A percentile compares a stretch with the other conserved stretches of the same genome.
Conservation (phyloP, 2,797 vertebrate genomes). For the Discoglossus pictus region DNA sequence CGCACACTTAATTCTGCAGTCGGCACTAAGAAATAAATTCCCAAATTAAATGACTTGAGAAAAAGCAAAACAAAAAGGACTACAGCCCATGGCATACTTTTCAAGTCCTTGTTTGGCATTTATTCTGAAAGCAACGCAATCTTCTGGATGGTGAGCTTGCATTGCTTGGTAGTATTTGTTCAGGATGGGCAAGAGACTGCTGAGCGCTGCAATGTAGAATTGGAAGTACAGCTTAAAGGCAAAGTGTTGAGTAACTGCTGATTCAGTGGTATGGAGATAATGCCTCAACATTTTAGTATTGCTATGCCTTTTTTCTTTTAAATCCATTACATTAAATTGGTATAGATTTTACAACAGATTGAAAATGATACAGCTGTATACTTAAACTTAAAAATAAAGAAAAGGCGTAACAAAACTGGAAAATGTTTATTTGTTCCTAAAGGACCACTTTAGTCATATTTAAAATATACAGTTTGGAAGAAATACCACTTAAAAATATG, state of each 20-base stretch:
- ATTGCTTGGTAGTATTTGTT: slow-evolving; percentile 4
- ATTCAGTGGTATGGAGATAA: slow-evolving; percentile 31
- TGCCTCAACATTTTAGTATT: slow-evolving; percentile 24
- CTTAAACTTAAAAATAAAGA: no score
- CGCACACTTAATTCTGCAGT: slow-evolving; percentile 36
- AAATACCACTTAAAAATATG: no score
- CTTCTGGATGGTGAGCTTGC: slow-evolving; percentile 15
- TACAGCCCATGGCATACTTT: slow-evolving; percentile 24
- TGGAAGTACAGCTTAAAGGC: slow-evolving; percentile 32
- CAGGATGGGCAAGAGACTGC: slow-evolving; percentile 21
- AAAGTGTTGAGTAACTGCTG: slow-evolving; percentile 28
- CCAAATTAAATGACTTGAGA: slow-evolving; percentile 26
- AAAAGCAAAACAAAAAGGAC: no score
- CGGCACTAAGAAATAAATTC: background rate
- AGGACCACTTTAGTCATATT: no score
- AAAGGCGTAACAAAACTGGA: no score
- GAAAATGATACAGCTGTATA: slow-evolving; percentile 8
- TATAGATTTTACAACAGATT: slow-evolving; percentile 34
- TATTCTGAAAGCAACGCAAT: slow-evolving; percentile 1
- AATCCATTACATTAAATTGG: slow-evolving; percentile 37
- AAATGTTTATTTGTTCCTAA: no score
- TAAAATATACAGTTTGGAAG: no score
- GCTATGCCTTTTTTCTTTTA: slow-evolving; percentile 31
- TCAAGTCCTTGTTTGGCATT: slow-evolving; percentile 7
- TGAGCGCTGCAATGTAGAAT: slow-evolving; percentile 23